Base-by-base conservation (phyloP, 2,888 invertebrate species). In the Piscicola geometra region DNA sequence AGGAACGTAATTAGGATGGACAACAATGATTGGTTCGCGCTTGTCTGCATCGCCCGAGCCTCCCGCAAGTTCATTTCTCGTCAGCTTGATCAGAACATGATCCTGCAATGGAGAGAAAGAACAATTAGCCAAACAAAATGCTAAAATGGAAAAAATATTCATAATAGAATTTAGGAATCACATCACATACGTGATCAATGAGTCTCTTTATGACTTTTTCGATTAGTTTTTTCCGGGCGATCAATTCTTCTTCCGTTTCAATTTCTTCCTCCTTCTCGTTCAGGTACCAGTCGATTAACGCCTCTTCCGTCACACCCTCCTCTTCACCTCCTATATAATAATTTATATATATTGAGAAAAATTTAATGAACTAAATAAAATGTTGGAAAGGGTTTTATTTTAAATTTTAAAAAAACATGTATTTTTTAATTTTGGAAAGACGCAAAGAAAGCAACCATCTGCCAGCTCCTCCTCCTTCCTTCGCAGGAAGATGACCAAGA, bases 1-100 rank as follows among this genome's bases (percentile, higher is more conserved):
- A 68, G 93, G 89, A 69, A 93, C 90, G 84, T 95, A 98, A 87
- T 97, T 96, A 0, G 98, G 98, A 88, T 99, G 97, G 0, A 97
- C 96, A 25, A 97, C 93, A 3, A 98, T 86, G 64, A 93, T 85
- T 0, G 94, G 93, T 86, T 95, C 92, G 47, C 91, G 90, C 76
- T 85, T 85, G 52, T 89, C 87, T 25, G 81, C 81, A 0, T 87
- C 84, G n/a, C 88, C 86, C 30, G 86, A 87, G 88, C 9, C 88
- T 82, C 50, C 87, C 86, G 81, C 89, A 86, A 74, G 88, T 86
- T 78, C 86, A 21, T 88, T 89, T 28, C 88, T 88, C 0, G 89
- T 89, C 71, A 93, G 86, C 0, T 92, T 90, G 81, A 93, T 92
- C 81, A 93, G 89, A 71, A 93, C 90, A 88, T 92, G 90, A 84